A percentile compares a stretch with the other conserved stretches of the same genome.
phyloP scores from a whole-genome alignment of 2,797 vertebrate genomes.

The Platalea minor region DNA sequence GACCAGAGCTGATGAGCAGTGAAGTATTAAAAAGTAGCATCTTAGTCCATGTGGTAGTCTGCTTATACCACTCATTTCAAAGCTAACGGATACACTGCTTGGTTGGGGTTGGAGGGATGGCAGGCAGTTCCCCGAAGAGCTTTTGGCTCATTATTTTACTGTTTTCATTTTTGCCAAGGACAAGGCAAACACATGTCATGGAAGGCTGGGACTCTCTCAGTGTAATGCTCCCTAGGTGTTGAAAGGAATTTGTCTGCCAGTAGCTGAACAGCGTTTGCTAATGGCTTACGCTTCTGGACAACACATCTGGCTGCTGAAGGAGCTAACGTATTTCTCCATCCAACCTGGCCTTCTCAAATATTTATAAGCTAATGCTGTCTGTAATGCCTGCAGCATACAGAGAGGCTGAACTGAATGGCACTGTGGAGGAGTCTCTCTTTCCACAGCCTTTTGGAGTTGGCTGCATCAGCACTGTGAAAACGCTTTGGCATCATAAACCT shows the following conservation, averaged over 20 bases:
- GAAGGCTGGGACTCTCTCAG: neutral
- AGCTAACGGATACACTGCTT: neutral
- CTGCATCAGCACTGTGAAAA: conserved; percentile 8
- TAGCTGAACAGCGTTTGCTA: neutral
- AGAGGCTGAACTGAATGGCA: neutral
- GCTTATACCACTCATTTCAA: neutral
- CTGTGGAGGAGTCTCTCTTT: neutral
- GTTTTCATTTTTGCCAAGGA: conserved; percentile 9
- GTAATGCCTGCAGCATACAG: neutral
- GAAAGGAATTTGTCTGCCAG: neutral
- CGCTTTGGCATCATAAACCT: conserved; percentile 19
- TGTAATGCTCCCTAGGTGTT: neutral
- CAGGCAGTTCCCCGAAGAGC: neutral
- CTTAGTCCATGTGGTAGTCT: neutral
- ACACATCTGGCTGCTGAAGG: conserved; percentile 37
- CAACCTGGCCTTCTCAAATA: conserved; percentile 37
- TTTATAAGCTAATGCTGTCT: conserved; percentile 47
- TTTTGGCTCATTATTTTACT: neutral
- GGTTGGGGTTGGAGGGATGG: neutral
- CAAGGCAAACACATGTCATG: neutral
- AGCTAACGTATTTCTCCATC: conserved; percentile 12
- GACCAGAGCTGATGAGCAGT: neutral
- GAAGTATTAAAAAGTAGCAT: neutral
- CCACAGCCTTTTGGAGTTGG: conserved; percentile 13
- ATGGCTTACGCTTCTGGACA: conserved; percentile 16